phyloP scores from a whole-genome alignment of 2,888 invertebrate genomes.

The Callyntrura guangdongensis region DNA sequence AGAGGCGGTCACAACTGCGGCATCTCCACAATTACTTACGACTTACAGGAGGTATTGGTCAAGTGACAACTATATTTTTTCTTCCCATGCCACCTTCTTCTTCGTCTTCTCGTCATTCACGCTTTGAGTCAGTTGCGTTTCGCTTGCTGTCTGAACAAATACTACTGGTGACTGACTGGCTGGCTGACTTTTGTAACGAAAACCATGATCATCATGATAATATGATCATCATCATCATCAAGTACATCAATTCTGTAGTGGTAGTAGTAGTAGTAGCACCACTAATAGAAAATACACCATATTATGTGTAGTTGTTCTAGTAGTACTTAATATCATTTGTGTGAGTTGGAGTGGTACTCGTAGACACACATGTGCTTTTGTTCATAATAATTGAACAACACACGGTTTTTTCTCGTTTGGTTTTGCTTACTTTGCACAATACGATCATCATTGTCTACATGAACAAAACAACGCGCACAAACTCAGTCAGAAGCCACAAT shows the following conservation, averaged over 20 bases:
- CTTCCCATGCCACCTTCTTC: background rate
- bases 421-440: constrained; percentile 30
- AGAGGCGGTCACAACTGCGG: background rate
- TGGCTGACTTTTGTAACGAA: constrained; percentile 48
- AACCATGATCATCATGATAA: constrained; percentile 51
- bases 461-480: background rate
- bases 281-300: constrained; percentile 26
- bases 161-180: constrained; percentile 71
- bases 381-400: constrained; percentile 21
- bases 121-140: constrained; percentile 37
- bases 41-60: background rate
- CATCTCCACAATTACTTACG: background rate
- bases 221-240: constrained; percentile 63
- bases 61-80: background rate
- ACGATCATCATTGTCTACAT: constrained; percentile 21
- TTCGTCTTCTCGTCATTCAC: constrained; percentile 1
- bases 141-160: constrained; percentile 59
- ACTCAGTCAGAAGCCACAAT: background rate
- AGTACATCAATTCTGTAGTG: constrained; percentile 41
- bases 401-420: constrained; percentile 14
- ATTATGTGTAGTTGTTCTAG: constrained; percentile 21
- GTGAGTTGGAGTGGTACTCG: background rate
- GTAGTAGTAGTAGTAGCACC: constrained; percentile 6
- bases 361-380: constrained; percentile 29
- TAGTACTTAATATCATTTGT: background rate